Conservation (phyloP, 1,140 invertebrate species). For the Sogatella furcifera region DNA sequence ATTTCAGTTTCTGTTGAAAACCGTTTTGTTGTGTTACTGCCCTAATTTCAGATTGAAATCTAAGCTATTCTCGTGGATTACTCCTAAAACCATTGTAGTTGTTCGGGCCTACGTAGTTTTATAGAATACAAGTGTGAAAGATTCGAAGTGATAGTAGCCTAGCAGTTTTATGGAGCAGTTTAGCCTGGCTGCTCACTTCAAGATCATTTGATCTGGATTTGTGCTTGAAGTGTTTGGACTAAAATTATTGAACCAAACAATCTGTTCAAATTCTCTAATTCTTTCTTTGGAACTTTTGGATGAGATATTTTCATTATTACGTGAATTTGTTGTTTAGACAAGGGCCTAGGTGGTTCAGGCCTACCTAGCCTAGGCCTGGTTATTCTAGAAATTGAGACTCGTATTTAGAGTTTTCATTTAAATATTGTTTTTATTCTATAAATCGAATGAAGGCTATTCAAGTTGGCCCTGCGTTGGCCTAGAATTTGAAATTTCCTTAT, state of each 20-base stretch:
- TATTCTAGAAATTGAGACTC: neutral
- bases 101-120: neutral
- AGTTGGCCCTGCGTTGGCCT: too few species aligned
- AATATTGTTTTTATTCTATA: too few species aligned
- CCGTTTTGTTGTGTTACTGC: neutral
- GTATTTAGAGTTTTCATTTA: too few species aligned
- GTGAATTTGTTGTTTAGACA: neutral
- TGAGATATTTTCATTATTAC: neutral
- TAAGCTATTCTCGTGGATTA: neutral
- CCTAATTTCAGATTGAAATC: neutral
- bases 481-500: too few species aligned
- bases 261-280: too few species aligned
- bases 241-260: too few species aligned
- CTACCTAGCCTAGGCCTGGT: conserved; percentile 1
- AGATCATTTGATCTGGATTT: too few species aligned
- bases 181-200: too few species aligned
- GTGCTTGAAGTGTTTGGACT: too few species aligned
- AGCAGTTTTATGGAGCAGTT: too few species aligned
- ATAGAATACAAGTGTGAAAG: neutral
- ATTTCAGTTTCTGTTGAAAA: conserved; percentile 7
- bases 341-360: conserved; percentile 1
- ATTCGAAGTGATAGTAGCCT: neutral
- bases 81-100: neutral
- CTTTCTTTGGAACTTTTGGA: neutral
- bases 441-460: too few species aligned